Conservation (phyloP, 2,113 vertebrate genomes). For the Upupa epops region DNA sequence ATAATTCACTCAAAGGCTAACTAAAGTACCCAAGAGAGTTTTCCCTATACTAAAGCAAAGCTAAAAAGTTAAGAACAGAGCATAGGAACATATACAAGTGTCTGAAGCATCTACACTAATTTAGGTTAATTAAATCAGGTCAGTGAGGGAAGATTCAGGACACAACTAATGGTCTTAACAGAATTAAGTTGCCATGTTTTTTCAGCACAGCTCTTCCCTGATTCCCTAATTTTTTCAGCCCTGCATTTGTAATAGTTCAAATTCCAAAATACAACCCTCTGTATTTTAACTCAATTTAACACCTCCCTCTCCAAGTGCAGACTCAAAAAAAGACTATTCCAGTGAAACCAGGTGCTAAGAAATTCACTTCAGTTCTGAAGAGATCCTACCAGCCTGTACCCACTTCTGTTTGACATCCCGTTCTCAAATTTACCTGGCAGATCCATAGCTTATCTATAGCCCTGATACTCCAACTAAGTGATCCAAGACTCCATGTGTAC, state of each 20-base stretch:
- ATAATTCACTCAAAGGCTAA: background rate
- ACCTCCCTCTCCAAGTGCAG: background rate
- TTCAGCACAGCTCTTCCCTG: background rate
- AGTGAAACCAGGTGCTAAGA: background rate
- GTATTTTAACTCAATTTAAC: background rate
- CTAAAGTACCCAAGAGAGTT: background rate
- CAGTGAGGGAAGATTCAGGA: background rate
- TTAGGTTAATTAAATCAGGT: background rate
- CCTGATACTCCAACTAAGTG: background rate
- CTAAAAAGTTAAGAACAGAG: background rate
- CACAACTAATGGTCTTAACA: background rate
- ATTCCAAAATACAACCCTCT: background rate
- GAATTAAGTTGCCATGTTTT: fast-evolving
- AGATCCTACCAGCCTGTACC: background rate
- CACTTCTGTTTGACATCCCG: background rate
- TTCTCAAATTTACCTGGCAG: background rate
- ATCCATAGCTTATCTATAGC: background rate
- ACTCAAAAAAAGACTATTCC: background rate
- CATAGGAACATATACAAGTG: background rate
- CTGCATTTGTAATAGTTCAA: background rate
- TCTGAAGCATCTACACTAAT: background rate
- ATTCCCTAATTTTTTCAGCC: background rate
- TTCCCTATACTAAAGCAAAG: background rate
- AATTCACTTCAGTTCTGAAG: background rate
- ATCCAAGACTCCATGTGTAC: fast-evolving